Base-by-base conservation (phyloP, 2,797 vertebrate species). In the Psittacula derbiana region DNA sequence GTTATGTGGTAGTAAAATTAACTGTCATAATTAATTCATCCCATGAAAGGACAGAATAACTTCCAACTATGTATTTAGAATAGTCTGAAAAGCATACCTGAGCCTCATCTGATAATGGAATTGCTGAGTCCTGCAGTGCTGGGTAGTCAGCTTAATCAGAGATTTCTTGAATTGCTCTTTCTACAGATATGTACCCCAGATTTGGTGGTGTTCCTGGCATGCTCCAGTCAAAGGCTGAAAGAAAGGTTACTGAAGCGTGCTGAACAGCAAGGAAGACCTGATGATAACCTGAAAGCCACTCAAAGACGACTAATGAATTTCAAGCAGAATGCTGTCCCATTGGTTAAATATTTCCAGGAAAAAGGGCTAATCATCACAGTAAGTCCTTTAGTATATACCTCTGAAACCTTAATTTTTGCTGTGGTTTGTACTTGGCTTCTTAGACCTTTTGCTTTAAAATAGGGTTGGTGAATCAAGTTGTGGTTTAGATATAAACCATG, bases 271-370 rank as follows among this genome's bases (percentile, higher is more conserved):
- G 99, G 99, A 8, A 98, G 99, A n/a, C 99, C 99, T 3, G 99
- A 99, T 11, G 99, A 99, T 97, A 99, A 99, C 96, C 98, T 99
- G 87, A 99, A 99, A 97, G 99, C 99, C 62, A 99, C 99, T 10
- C 99, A 99, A 61, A 98, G 99, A 66, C 97, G 99, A 75, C 97
- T 99, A 25, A 99, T 98, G 97, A 99, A 99, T 97, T 99, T 99
- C 97, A 99, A 99, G 90, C 99, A 99, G 95, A 99, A 99, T 40
- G 98, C 99, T 2, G 98, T 99, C 38, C 99, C 99, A 0, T 88
- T 99, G 98, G 99, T 99, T 92, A 99, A 99, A 95, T 99, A 99
- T 97, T 99, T 99, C 98, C 99, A 99, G 97, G 99, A 99, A 96
- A 98, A 99, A 80, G 99, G 98, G 49, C 98, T 99, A 65, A 99